These are phyloP conservation scores for Eptesicus fuscus DNA, from an alignment of 2,113 vertebrate genomes.

Conservation along the genomic window DNA sequence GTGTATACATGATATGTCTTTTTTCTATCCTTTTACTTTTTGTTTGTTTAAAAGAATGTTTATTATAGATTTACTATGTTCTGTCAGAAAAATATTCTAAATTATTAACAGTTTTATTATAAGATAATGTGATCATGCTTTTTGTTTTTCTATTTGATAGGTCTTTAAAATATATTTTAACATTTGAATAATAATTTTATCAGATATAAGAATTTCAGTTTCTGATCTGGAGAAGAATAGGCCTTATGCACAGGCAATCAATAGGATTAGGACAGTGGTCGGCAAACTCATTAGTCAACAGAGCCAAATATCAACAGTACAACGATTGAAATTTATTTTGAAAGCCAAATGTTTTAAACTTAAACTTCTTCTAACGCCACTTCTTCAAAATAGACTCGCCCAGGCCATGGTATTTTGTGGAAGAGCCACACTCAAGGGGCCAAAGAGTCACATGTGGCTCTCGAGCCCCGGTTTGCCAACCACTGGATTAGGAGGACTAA, in stretches of 20 bases:
- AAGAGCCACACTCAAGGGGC: no score
- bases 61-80: neutral
- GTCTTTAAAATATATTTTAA: neutral
- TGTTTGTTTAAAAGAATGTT: neutral
- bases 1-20: neutral
- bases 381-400: no score
- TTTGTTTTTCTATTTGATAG: neutral
- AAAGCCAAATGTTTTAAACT: no score
- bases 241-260: neutral
- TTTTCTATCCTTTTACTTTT: neutral
- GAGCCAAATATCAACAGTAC: no score
- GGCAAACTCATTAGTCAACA: no score
- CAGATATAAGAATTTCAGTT: neutral
- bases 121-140: neutral
- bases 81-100: neutral
- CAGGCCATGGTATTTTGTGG: no score
- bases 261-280: neutral
- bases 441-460: no score
- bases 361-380: no score
- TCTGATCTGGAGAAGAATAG: neutral
- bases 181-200: neutral
- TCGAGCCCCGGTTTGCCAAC: no score
- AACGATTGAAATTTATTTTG: no score
- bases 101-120: neutral
- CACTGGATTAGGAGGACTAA: neutral